Conservation (phyloP, 2,888 invertebrate genomes). For the Fragum sueziense region DNA sequence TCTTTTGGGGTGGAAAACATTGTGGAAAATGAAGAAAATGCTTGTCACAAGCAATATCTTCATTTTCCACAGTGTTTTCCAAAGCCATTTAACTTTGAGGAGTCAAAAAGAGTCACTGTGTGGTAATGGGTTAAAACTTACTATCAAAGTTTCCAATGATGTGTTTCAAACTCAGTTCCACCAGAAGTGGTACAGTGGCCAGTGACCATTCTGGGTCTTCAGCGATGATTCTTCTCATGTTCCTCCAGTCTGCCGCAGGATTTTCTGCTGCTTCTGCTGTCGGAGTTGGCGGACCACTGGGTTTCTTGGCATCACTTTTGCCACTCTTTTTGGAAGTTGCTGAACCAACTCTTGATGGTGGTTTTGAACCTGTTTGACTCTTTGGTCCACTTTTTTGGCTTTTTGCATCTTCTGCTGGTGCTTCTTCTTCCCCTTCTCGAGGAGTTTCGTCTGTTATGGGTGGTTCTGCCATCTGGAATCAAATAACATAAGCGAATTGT, state of each 20-base stretch:
- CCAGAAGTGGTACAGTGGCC: slow-evolving; percentile 81
- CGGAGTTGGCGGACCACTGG: slow-evolving; percentile 65
- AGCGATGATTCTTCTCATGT: slow-evolving; percentile 81
- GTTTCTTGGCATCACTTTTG: slow-evolving; percentile 60
- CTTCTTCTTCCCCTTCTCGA: slow-evolving; percentile 55
- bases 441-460: slow-evolving; percentile 53
- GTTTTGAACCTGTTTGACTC: slow-evolving; percentile 67
- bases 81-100: too few relatives aligned
- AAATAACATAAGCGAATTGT: too few relatives aligned
- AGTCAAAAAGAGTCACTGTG: too few relatives aligned
- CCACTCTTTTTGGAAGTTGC: slow-evolving; percentile 69
- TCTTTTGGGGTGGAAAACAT: too few relatives aligned
- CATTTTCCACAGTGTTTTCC: too few relatives aligned
- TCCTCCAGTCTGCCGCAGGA: slow-evolving; percentile 75
- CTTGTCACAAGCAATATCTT: too few relatives aligned
- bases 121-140: too few relatives aligned
- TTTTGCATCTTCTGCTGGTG: slow-evolving; percentile 61
- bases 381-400: slow-evolving; percentile 65
- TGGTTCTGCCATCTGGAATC: slow-evolving; percentile 61
- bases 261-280: slow-evolving; percentile 68
- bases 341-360: slow-evolving; percentile 67
- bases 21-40: too few relatives aligned
- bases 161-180: slow-evolving; percentile 78
- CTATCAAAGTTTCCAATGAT: slow-evolving; percentile 81
- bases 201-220: slow-evolving; percentile 82